Percentiles rank a stretch among this genome's conserved stretches.
Conservation (phyloP, 2,888 invertebrate species). For the Coremacera marginata region DNA sequence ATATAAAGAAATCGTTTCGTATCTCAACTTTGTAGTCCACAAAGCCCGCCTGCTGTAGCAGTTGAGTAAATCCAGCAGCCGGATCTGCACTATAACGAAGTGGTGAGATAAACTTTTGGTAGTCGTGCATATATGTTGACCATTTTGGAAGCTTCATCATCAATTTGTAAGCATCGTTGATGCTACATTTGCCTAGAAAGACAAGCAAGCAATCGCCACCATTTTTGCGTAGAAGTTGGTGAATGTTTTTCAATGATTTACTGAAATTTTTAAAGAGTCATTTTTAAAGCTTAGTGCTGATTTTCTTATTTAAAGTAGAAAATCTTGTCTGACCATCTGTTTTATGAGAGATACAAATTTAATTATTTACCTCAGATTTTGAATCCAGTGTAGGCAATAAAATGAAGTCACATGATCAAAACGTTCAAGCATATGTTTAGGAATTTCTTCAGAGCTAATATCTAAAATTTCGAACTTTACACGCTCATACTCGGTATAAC, state of each 20-base stretch:
- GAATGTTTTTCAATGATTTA: not conserved
- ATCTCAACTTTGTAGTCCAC: not conserved
- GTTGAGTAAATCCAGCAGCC: not conserved
- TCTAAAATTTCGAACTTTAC: conserved; percentile 71
- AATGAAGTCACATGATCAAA: conserved; percentile 83
- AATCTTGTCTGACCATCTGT: too few relatives aligned
- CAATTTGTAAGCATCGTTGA: not conserved
- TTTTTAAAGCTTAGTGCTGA: too few relatives aligned
- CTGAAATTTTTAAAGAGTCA: not conserved
- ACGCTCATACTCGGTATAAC: conserved; percentile 63
- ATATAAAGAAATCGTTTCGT: not conserved
- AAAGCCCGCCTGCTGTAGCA: not conserved
- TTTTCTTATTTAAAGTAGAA: too few relatives aligned
- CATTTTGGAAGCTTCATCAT: not conserved
- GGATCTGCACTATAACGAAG: not conserved
- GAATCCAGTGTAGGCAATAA: conserved; percentile 85
- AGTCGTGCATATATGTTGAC: not conserved
- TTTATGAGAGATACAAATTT: too few relatives aligned
- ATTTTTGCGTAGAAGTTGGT: not conserved
- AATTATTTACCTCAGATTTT: conserved; percentile 73
- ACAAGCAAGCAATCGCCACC: conserved; percentile 66
- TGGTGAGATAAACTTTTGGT: not conserved
- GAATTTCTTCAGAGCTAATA: conserved; percentile 71
- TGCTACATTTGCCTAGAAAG: not conserved
- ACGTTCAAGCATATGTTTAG: conserved; percentile 69